phyloP scores from a whole-genome alignment of 2,888 invertebrate species.

The Nephrotoma flavescens region DNA sequence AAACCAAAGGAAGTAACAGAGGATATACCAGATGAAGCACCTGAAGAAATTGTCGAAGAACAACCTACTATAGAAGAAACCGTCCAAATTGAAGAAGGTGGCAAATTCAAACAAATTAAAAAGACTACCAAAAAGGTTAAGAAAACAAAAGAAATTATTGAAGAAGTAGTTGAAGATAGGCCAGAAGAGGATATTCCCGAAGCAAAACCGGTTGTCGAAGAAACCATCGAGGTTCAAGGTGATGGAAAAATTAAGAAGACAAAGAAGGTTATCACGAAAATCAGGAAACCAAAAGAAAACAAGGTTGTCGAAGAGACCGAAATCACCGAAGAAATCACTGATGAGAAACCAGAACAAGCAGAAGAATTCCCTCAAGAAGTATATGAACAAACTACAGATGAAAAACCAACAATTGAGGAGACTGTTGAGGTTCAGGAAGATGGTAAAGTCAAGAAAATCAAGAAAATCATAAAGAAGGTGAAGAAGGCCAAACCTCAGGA shows the following conservation, averaged over 20 bases:
- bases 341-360: not conserved
- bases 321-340: not conserved
- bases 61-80: conserved; percentile 14
- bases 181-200: conserved; percentile 6
- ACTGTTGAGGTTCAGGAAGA: not conserved
- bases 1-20: not conserved
- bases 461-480: not conserved
- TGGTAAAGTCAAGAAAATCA: not conserved
- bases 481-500: not conserved
- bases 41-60: conserved; percentile 14
- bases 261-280: not conserved
- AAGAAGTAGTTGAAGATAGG: conserved; percentile 2
- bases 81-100: conserved; percentile 10
- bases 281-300: not conserved
- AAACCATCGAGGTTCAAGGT: conserved; percentile 3
- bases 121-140: conserved; percentile 15
- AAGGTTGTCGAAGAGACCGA: not conserved
- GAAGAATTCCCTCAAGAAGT: not conserved
- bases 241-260: not conserved
- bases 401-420: not conserved
- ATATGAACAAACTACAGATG: not conserved
- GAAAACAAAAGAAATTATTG: not conserved
- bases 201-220: conserved; percentile 8
- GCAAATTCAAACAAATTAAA: conserved; percentile 22
- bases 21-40: not conserved